Evolutionary conservation across 2,888 invertebrate species (phyloP).

Genomic region (Harpalus rubripes): DNA sequence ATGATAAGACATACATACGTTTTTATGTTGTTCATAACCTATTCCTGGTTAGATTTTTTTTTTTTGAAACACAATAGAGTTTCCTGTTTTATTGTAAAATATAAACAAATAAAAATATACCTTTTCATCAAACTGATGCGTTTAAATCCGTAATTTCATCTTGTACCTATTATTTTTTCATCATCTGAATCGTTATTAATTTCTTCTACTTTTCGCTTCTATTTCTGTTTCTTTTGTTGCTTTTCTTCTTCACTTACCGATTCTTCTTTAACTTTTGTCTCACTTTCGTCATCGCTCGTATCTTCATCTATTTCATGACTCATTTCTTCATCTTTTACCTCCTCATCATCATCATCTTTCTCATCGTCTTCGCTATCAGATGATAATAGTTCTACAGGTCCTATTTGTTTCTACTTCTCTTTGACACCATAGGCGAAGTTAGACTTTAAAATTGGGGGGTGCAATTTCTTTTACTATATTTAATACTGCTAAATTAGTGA

Average conservation of each 20-base stretch:
- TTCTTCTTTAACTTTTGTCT: constrained; percentile 35
- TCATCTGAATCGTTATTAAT: constrained; percentile 71
- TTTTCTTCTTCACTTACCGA: constrained; percentile 72
- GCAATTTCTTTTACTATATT: too few species aligned
- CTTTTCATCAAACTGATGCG: constrained; percentile 83
- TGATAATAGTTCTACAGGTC: constrained; percentile 84
- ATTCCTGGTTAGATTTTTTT: too few species aligned
- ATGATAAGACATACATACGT: too few species aligned
- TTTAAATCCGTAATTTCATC: constrained; percentile 87
- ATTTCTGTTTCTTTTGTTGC: constrained; percentile 72
- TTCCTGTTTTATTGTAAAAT: constrained; percentile 33
- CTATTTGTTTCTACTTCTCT: constrained; percentile 75
- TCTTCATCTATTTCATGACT: constrained; percentile 74
- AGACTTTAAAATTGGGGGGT: too few species aligned
- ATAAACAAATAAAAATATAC: constrained; percentile 53
- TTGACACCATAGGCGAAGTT: too few species aligned
- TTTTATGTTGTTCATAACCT: too few species aligned
- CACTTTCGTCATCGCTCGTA: constrained; percentile 74
- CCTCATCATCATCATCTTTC: constrained; percentile 72
- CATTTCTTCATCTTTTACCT: constrained; percentile 73
- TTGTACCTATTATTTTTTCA: constrained; percentile 74
- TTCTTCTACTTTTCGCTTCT: neutral
- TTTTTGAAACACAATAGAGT: too few species aligned
- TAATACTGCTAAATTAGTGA: too few species aligned
- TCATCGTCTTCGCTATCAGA: constrained; percentile 85